Percentiles rank a stretch among this genome's conserved stretches.
phyloP scores from a whole-genome alignment of 2,888 invertebrate genomes.

The Dilophus febrilis region DNA sequence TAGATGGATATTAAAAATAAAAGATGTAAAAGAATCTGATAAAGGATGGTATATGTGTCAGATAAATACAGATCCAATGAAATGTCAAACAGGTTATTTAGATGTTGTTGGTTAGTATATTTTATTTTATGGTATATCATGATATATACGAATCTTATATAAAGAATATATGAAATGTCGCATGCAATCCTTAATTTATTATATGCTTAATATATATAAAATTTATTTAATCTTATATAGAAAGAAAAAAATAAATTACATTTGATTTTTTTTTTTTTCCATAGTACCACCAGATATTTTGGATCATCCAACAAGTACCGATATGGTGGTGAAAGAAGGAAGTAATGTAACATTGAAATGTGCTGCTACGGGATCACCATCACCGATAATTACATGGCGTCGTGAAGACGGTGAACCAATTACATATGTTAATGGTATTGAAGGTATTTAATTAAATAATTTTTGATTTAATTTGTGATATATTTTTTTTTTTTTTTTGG shows the following conservation, averaged over 20 bases:
- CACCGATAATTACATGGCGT: constrained; percentile 76
- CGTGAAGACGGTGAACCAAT: constrained; percentile 66
- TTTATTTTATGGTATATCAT: constrained; percentile 1
- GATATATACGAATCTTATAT: neutral
- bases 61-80: constrained; percentile 31
- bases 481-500: neutral
- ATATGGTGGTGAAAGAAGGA: constrained; percentile 70
- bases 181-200: neutral
- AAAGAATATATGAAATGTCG: neutral
- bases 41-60: constrained; percentile 50
- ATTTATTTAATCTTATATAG: too few species aligned
- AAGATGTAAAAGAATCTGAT: constrained; percentile 61
- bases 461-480: neutral
- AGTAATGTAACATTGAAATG: constrained; percentile 74
- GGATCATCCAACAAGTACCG: constrained; percentile 67
- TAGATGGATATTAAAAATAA: constrained; percentile 66
- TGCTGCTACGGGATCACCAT: constrained; percentile 73
- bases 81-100: constrained; percentile 63
- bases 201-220: neutral
- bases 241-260: too few species aligned
- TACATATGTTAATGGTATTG: constrained; percentile 46
- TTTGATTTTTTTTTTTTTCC: too few species aligned
- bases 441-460: too few species aligned
- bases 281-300: constrained; percentile 72
- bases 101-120: constrained; percentile 65